Evolutionary conservation across 2,113 vertebrate genomes (phyloP).

Genomic region (Tinamus guttatus): DNA sequence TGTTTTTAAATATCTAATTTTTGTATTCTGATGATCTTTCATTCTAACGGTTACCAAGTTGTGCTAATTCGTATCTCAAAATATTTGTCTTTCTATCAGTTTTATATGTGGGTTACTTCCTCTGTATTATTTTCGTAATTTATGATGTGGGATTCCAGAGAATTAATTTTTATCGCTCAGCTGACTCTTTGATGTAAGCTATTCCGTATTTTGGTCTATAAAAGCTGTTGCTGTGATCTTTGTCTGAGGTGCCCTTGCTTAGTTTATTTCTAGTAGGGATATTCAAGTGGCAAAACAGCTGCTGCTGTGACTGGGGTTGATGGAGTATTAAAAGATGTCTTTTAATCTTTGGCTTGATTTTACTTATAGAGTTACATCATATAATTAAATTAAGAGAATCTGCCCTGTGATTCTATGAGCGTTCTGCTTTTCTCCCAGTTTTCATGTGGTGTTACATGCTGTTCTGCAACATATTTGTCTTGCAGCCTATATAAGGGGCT

Average conservation of each 20-base stretch:
- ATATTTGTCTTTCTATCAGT: not conserved
- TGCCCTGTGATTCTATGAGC: not conserved
- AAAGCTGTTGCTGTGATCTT: slow-evolving; percentile 14
- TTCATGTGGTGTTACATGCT: not conserved
- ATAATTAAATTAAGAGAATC: not conserved
- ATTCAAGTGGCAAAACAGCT: slow-evolving; percentile 17
- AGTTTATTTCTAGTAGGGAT: not conserved
- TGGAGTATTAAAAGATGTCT: not conserved
- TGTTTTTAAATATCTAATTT: not conserved
- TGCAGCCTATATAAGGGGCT: not conserved
- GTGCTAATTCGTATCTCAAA: not conserved
- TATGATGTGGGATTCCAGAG: not conserved
- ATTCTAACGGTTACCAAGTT: not conserved
- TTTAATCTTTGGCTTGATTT: not conserved
- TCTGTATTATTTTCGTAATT: slow-evolving; percentile 2
- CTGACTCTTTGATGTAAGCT: not conserved
- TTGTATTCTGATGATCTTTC: not conserved
- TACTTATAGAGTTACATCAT: not conserved
- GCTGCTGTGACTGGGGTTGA: not conserved
- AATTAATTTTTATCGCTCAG: not conserved
- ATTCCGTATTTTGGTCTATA: slow-evolving; percentile 3
- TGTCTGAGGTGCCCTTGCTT: not conserved
- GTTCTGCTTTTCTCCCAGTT: not conserved
- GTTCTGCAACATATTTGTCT: not conserved
- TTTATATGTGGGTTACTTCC: not conserved